Evolutionary conservation across 2,888 invertebrate genomes (phyloP).

Genomic region (Epirrhoe alternata): DNA sequence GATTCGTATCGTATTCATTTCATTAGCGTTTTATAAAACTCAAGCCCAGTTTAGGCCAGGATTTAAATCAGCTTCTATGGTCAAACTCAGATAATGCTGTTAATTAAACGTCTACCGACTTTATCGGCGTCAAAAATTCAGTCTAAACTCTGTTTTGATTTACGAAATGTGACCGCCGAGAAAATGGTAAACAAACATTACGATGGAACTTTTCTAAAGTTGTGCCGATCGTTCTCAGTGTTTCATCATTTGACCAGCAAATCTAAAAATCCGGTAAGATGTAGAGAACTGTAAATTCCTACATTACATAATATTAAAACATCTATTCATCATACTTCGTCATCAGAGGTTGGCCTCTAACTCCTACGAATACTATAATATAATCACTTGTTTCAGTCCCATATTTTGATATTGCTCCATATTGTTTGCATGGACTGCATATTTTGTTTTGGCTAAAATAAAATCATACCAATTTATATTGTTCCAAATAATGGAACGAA

Average conservation of each 20-base stretch:
- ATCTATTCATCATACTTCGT: background rate
- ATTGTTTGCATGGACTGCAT: too few relatives aligned
- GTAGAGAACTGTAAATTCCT: background rate
- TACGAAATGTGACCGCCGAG: slow-evolving; percentile 52
- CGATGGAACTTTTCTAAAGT: slow-evolving; percentile 55
- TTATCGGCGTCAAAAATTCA: slow-evolving; percentile 69
- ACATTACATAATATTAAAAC: slow-evolving; percentile 18
- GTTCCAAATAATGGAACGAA: too few relatives aligned
- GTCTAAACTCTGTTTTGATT: slow-evolving; percentile 58
- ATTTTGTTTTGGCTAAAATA: too few relatives aligned
- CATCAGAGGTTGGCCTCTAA: background rate
- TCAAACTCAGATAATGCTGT: slow-evolving; percentile 58
- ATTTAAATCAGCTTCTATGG: background rate
- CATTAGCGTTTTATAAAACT: too few relatives aligned
- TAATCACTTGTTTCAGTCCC: background rate
- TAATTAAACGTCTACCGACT: slow-evolving; percentile 68
- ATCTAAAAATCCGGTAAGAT: slow-evolving; percentile 65
- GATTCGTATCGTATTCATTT: too few relatives aligned
- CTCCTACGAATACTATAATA: background rate
- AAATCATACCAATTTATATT: too few relatives aligned
- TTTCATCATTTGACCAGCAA: slow-evolving; percentile 66
- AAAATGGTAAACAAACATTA: slow-evolving; percentile 61
- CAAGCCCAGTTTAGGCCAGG: background rate
- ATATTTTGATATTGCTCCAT: too few relatives aligned
- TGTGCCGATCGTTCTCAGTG: slow-evolving; percentile 69